Percentiles rank a stretch among this genome's conserved stretches.
These are phyloP conservation scores for Pseudococcus jackbeardsleyi DNA, from an alignment of 2,888 invertebrate genomes.

Conservation along the genomic window DNA sequence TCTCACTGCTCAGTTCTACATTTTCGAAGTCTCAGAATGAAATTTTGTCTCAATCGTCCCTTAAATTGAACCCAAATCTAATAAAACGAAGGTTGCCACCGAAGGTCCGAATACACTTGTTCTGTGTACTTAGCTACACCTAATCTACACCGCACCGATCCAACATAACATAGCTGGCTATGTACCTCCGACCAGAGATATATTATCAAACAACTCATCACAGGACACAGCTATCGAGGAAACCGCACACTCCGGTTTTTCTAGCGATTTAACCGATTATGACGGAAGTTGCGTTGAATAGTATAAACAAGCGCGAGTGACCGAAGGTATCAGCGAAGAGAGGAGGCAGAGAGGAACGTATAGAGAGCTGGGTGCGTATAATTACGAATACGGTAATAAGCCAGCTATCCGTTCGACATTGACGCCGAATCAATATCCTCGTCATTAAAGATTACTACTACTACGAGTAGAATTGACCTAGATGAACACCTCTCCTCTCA, in stretches of 20 bases:
- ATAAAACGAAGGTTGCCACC: no score
- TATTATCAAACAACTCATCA: no score
- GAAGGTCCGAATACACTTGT: no score
- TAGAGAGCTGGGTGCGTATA: neutral
- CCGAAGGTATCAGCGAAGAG: neutral
- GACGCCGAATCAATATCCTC: neutral
- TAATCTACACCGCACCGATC: no score
- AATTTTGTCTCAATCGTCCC: no score
- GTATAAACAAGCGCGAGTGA: neutral
- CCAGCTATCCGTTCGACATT: neutral
- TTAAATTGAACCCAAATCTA: no score
- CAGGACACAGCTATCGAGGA: neutral
- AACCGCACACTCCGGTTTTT: conserved; percentile 28
- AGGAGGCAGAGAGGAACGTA: neutral
- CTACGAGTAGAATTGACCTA: neutral
- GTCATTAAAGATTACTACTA: neutral
- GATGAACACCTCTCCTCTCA: neutral
- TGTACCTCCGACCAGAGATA: no score
- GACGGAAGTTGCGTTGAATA: neutral
- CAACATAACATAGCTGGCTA: no score
- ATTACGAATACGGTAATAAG: neutral
- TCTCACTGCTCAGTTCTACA: no score
- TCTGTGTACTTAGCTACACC: no score
- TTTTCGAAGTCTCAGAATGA: no score
- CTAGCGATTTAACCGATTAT: conserved; percentile 22